phyloP scores from a whole-genome alignment of 2,797 vertebrate genomes.

The Mormyrops attenuatus region DNA sequence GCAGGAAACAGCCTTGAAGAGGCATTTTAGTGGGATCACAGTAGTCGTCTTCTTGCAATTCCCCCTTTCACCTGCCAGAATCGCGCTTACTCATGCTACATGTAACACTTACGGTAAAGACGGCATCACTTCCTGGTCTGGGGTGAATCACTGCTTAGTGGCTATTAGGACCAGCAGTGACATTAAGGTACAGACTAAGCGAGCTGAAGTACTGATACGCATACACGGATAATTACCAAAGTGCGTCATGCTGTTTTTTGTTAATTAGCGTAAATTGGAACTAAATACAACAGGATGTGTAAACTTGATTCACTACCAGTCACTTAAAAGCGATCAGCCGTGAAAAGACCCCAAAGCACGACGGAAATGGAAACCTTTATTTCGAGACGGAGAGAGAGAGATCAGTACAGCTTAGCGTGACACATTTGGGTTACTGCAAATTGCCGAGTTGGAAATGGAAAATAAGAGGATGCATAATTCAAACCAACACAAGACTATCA shows the following conservation, averaged over 20 bases:
- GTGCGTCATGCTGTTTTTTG: neutral
- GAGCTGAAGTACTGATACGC: neutral
- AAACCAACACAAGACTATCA: neutral
- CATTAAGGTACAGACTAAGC: neutral
- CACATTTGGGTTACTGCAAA: neutral
- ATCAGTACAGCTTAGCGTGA: neutral
- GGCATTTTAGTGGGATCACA: neutral
- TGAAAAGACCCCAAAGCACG: neutral
- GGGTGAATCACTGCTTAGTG: neutral
- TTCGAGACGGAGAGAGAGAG: neutral
- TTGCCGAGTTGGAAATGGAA: neutral
- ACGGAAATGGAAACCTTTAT: neutral
- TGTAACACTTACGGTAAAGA: neutral
- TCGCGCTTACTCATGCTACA: neutral
- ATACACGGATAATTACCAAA: neutral
- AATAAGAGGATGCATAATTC: neutral
- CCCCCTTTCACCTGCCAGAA: neutral
- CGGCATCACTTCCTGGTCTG: neutral
- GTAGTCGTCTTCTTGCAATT: neutral
- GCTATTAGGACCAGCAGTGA: neutral
- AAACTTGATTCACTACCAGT: neutral
- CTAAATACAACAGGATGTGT: neutral
- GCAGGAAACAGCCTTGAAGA: neutral
- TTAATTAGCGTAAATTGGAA: constrained; percentile 5
- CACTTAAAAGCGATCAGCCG: neutral